Base-by-base conservation (phyloP, 2,113 vertebrate genomes). In the Tragelaphus imberbis region DNA sequence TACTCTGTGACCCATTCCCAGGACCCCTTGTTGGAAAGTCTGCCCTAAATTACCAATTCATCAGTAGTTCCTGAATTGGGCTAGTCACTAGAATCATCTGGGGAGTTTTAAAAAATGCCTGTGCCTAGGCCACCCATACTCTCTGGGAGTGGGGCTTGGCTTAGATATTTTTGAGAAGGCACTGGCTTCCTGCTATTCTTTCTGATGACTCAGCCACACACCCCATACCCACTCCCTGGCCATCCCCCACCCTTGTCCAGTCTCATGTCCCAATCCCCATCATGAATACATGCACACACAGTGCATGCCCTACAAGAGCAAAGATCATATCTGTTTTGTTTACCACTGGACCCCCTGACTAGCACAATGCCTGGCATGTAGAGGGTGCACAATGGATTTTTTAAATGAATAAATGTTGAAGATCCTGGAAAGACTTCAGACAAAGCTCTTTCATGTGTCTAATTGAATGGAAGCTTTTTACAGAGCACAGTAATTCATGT, bases 241-340 rank as follows among this genome's bases (percentile, higher is more conserved):
- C 17, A 15, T 1, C 12, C 5, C 17, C 40, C 1, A 0, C 19
- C 21, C 30, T 40, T 4, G 27, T 14, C 40, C n/a, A 61, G 40
- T 28, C 28, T 89, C n/a, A 4, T 2, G 36, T 4, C 10, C 91
- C 59, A 51, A 12, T 14, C 11, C 30, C 82, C 30, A 27, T 19
- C 27, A 14, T 7, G 51, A 21, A 55, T 1, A 40, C 27, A 0
- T 2, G 10, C n/a, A 21, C 47, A 30, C 12, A 65, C 25, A 8
- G 49, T 16, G 49, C 14, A 0, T 5, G 25, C 68, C 51, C 11
- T 33, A 2, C 25, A 33, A 7, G 21, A 9, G 15, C 30, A 30
- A 63, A 90, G 68, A 19, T 68, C 15, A 3, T 1, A 11, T 33
- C 80, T 16, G 11, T 75, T 15, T 51, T 23, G 7, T 33, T 80